Evolutionary conservation across 2,113 vertebrate species (phyloP).

Genomic region (Balaeniceps rex): DNA sequence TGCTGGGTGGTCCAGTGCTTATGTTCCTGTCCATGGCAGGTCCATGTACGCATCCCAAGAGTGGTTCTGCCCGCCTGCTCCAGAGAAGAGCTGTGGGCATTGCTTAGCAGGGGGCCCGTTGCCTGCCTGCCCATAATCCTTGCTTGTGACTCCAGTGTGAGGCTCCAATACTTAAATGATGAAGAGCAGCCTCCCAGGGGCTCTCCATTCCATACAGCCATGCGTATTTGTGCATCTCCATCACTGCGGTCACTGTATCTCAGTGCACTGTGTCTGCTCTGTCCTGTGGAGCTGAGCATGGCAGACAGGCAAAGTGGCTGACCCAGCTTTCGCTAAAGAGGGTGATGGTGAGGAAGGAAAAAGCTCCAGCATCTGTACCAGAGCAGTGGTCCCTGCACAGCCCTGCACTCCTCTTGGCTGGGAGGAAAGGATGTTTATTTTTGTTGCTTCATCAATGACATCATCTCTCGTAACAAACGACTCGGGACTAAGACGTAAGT

Average conservation of each 20-base stretch:
- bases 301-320: rapidly evolving
- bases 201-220: background rate
- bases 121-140: background rate
- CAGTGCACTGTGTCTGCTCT: background rate
- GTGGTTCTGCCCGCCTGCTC: background rate
- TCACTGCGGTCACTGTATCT: background rate
- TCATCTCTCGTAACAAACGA: background rate
- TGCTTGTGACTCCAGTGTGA: background rate
- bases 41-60: rapidly evolving
- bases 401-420: background rate
- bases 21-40: no score
- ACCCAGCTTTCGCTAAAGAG: background rate
- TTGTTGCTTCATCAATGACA: background rate
- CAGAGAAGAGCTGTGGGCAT: background rate
- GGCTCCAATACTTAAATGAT: background rate
- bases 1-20: background rate
- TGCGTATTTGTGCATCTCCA: background rate
- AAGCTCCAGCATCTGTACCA: background rate
- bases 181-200: background rate
- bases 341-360: background rate
- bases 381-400: background rate
- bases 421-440: background rate
- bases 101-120: background rate
- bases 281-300: rapidly evolving
- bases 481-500: background rate